Conservation (phyloP, 1,140 invertebrate species). For the Meloidogyne exigua region DNA sequence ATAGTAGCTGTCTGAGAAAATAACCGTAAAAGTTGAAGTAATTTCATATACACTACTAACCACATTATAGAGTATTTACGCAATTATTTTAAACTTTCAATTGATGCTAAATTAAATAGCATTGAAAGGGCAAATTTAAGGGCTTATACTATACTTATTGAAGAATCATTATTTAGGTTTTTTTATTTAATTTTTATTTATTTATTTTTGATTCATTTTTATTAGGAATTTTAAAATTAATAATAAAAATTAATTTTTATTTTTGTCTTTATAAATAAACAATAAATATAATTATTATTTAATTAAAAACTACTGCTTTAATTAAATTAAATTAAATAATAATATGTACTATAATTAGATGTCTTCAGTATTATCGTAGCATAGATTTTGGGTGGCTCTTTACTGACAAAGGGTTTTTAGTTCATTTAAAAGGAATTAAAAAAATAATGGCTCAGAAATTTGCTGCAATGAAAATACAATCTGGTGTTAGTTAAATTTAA, state of each 20-base stretch:
- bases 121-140: constrained; percentile 82
- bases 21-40: too few relatives aligned
- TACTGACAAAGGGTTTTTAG: constrained; percentile 35
- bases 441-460: constrained; percentile 41
- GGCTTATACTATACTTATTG: constrained; percentile 89
- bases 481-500: too few relatives aligned
- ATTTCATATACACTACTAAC: too few relatives aligned
- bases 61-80: constrained; percentile 77
- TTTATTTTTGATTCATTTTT: constrained; percentile 11
- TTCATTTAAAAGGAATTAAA: constrained; percentile 40
- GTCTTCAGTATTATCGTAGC: constrained; percentile 37
- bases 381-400: constrained; percentile 41
- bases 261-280: too few relatives aligned
- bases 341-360: not conserved
- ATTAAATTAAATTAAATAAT: not conserved
- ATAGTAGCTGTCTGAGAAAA: too few relatives aligned
- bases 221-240: too few relatives aligned
- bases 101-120: constrained; percentile 77
- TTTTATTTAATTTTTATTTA: too few relatives aligned
- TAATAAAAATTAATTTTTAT: too few relatives aligned
- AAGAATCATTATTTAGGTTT: constrained; percentile 75
- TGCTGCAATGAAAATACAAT: constrained; percentile 18
- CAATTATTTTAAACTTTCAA: constrained; percentile 79
- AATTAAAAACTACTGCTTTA: too few relatives aligned
- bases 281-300: too few relatives aligned